Conservation (phyloP, 1,140 invertebrate species). For the Zaprionus taronus region DNA sequence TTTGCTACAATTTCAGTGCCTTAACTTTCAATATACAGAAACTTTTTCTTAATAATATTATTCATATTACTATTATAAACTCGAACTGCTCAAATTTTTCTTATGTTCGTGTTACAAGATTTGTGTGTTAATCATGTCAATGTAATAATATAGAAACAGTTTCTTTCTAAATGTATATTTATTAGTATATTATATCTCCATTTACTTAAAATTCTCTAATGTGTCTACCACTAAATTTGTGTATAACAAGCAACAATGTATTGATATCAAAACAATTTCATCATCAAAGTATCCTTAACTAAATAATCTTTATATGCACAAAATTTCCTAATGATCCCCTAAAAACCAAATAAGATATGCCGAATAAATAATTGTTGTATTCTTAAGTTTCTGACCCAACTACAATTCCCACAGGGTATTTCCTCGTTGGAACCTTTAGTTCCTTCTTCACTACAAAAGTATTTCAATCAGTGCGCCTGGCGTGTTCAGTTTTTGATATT, state of each 20-base stretch:
- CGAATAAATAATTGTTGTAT: not conserved
- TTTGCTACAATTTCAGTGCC: no score
- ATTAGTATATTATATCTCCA: no score
- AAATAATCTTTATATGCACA: not conserved
- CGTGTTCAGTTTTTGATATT: slow-evolving; percentile 49
- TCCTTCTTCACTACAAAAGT: not conserved
- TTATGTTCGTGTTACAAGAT: not conserved
- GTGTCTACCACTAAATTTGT: no score
- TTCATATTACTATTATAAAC: no score
- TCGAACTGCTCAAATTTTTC: no score
- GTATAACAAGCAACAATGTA: no score
- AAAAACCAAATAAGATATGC: not conserved
- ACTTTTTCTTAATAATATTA: no score
- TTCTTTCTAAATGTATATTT: no score
- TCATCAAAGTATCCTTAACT: not conserved
- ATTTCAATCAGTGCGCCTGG: slow-evolving; percentile 67
- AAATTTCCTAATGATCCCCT: not conserved
- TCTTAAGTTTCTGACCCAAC: not conserved
- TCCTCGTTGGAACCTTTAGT: not conserved
- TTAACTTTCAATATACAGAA: no score
- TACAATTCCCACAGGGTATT: slow-evolving; percentile 3
- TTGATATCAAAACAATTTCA: not conserved
- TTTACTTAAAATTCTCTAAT: no score
- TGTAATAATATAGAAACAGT: not conserved
- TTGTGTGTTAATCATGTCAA: not conserved